A percentile compares a stretch with the other conserved stretches of the same genome.
These are phyloP conservation scores for Orycteropus afer DNA, from an alignment of 2,113 vertebrate species.

Conservation along the genomic window DNA sequence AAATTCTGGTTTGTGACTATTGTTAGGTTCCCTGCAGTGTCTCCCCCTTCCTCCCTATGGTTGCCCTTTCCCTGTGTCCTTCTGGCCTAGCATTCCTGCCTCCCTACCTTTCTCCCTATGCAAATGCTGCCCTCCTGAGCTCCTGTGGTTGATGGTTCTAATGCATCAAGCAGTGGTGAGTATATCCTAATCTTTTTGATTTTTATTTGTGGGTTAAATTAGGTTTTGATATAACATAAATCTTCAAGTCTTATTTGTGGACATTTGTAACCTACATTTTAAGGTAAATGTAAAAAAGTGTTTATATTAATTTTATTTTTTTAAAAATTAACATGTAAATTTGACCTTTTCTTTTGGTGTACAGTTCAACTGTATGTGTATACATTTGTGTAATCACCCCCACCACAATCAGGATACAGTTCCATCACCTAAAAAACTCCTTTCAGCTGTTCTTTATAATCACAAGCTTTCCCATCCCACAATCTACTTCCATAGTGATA, in stretches of 20 bases:
- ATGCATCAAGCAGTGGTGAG: conserved; percentile 89
- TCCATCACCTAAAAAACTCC: not conserved
- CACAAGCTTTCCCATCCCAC: not conserved
- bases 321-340: not conserved
- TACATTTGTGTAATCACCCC: not conserved
- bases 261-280: not conserved
- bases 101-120: no score
- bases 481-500: no score
- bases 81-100: no score
- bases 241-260: not conserved
- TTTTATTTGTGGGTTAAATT: not conserved
- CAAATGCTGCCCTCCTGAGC: no score
- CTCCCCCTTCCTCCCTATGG: no score
- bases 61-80: no score
- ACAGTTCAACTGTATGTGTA: not conserved
- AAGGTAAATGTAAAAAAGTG: not conserved
- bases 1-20: no score
- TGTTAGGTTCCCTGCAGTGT: no score
- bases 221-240: not conserved
- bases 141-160: no score
- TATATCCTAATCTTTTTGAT: conserved; percentile 62
- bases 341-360: not conserved
- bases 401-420: not conserved
- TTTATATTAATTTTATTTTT: conserved; percentile 35
- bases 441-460: not conserved